A percentile compares a stretch with the other conserved stretches of the same genome.
These are phyloP conservation scores for Epizoanthus fatuus DNA, from an alignment of 92 coral and sea anemone species.

Conservation along the genomic window DNA sequence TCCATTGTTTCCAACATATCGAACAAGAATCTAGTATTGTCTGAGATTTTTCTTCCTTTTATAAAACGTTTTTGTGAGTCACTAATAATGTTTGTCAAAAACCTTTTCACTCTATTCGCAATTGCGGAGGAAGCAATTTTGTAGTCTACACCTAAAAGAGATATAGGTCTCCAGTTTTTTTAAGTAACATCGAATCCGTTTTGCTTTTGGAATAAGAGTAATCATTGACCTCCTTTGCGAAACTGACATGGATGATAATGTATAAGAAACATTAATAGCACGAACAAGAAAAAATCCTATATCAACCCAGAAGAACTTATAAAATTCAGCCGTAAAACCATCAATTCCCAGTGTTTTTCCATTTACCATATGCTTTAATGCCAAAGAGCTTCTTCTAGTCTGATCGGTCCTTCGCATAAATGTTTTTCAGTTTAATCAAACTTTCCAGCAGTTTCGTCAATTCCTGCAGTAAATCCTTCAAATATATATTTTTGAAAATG, in stretches of 20 bases:
- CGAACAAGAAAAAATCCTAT: constrained; percentile 20
- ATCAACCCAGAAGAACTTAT: constrained; percentile 31
- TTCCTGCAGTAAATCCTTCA: constrained; percentile 7
- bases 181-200: constrained; percentile 1
- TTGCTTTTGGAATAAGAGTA: constrained; percentile 21
- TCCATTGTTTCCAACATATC: constrained; percentile 15
- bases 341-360: constrained; percentile 31
- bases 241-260: constrained; percentile 20
- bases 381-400: constrained; percentile 47
- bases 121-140: constrained; percentile 14
- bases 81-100: constrained; percentile 24
- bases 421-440: constrained; percentile 25
- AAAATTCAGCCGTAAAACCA: constrained; percentile 50
- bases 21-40: not conserved
- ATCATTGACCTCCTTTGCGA: constrained; percentile 37
- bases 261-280: constrained; percentile 33
- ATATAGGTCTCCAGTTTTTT: constrained; percentile 38
- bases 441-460: constrained; percentile 9
- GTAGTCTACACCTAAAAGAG: too few relatives aligned
- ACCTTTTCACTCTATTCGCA: constrained; percentile 26
- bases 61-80: constrained; percentile 8
- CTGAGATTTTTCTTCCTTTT: not conserved
- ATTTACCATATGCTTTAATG: constrained; percentile 44
- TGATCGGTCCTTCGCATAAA: constrained; percentile 43
- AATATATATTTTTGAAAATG: not conserved